A percentile compares a stretch with the other conserved stretches of the same genome.
Evolutionary conservation across 2,113 vertebrate genomes (phyloP).

Genomic region (Cryptotis parvus): DNA sequence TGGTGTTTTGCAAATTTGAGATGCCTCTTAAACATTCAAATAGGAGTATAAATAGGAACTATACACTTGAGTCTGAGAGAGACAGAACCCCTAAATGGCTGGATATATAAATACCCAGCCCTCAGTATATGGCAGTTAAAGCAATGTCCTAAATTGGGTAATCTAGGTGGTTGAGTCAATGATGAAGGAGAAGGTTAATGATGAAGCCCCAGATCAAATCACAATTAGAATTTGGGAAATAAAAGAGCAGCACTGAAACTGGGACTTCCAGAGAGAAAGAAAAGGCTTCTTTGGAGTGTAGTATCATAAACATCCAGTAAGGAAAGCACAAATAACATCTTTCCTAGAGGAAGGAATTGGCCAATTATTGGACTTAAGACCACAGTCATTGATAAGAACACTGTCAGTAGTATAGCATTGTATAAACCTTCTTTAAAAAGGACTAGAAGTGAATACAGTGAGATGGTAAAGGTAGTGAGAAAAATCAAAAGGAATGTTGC

Average conservation of each 20-base stretch:
- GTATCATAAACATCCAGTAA: not conserved
- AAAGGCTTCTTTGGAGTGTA: not conserved
- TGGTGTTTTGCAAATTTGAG: not conserved
- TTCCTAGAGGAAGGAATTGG: not conserved
- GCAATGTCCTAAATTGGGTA: not conserved
- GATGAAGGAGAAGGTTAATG: not conserved
- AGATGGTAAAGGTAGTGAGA: not conserved
- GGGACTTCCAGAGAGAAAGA: not conserved
- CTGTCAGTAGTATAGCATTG: not conserved
- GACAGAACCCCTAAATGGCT: not conserved
- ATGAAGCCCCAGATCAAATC: not conserved
- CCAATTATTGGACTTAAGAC: not conserved
- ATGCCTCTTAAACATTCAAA: not conserved
- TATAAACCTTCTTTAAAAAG: not conserved
- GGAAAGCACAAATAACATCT: not conserved
- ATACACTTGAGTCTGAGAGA: not conserved
- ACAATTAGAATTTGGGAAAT: not conserved
- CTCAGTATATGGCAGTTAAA: not conserved
- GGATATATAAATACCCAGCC: too few species aligned
- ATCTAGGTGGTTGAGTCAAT: too few species aligned
- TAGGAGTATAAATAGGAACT: not conserved
- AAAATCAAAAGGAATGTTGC: not conserved
- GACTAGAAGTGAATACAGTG: not conserved
- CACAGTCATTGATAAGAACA: not conserved
- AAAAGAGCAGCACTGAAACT: not conserved